Evolutionary conservation across 2,888 invertebrate species (phyloP), one percentile per base, ranked within the genome.

Genomic region (Latheticus oryzae): DNA sequence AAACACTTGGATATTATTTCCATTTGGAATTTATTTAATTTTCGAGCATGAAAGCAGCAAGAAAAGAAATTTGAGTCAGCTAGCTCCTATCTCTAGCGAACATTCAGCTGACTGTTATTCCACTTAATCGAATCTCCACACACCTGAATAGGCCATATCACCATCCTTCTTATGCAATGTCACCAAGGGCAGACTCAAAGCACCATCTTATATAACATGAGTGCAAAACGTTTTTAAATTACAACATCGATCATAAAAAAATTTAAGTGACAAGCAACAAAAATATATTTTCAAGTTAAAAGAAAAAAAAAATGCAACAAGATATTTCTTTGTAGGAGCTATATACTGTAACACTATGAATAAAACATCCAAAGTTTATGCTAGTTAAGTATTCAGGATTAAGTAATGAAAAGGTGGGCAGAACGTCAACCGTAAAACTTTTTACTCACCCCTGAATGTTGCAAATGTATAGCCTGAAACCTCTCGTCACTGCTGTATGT

Each of bases 401-500:
- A 51, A 40, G 52, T 52, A 42, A 52, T 45, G 47, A 45, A 47
- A 38, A 54, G 21, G n/a, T 45, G 24, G 13, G 28, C 11, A 19
- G 7, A 45, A 54, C 2, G 17, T 11, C 30, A 21, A 21, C 30
- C 45, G 47, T 23, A 19, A 32, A 50, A 38, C 15, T 48, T 50
- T 50, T 32, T 33, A 54, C 69, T 83, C 82, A 90, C 91, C 86
- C 93, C 92, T 67, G 91, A 91, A 80, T 93, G 91, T 72, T 91
- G 90, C 63, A 91, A 82, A 78, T 94, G 93, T 67, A 90, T 88
- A 35, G 93, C 91, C 74, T 91, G 90, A 80, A 93, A 94, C 71
- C 94, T 84, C 74, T 90, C 92, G 75, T 95, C 94, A 66, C 92
- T 93, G 70, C 92, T 92, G 79, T 94, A 94, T 1, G 93, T 93